Conservation (phyloP, 2,888 invertebrate species). For the Xanthorhoe designata region DNA sequence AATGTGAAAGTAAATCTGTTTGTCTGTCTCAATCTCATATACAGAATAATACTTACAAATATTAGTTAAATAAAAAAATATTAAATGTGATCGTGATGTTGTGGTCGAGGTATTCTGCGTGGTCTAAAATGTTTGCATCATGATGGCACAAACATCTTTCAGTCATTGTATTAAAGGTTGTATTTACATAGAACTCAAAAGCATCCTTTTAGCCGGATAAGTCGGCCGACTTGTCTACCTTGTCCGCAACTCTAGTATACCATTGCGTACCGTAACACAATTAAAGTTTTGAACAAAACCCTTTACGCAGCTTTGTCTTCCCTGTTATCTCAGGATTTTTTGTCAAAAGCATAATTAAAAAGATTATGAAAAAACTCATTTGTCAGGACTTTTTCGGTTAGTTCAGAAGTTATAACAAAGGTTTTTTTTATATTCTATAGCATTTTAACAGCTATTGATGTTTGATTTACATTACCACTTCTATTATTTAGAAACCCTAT, state of each 20-base stretch:
- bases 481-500: too few relatives aligned
- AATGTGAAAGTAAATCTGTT: too few relatives aligned
- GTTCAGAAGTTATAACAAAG: slow-evolving; percentile 20
- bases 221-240: neutral
- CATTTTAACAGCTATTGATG: slow-evolving; percentile 1
- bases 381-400: slow-evolving; percentile 29
- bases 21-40: too few relatives aligned
- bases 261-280: slow-evolving; percentile 32
- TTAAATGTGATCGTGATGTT: too few relatives aligned
- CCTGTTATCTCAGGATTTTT: slow-evolving; percentile 38
- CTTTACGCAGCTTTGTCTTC: slow-evolving; percentile 39
- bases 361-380: slow-evolving; percentile 30
- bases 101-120: too few relatives aligned
- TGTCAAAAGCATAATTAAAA: slow-evolving; percentile 36
- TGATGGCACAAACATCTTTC: too few relatives aligned
- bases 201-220: neutral
- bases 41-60: too few relatives aligned
- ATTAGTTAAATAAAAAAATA: too few relatives aligned
- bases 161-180: too few relatives aligned
- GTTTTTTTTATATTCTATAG: slow-evolving; percentile 2
- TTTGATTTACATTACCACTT: neutral
- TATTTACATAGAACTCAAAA: too few relatives aligned
- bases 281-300: slow-evolving; percentile 43
- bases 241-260: slow-evolving; percentile 15
- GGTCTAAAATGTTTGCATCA: neutral